A percentile compares a stretch with the other conserved stretches of the same genome.
These are phyloP conservation scores for Patella ulyssiponensis DNA, from an alignment of 2,888 invertebrate genomes.

Conservation along the genomic window DNA sequence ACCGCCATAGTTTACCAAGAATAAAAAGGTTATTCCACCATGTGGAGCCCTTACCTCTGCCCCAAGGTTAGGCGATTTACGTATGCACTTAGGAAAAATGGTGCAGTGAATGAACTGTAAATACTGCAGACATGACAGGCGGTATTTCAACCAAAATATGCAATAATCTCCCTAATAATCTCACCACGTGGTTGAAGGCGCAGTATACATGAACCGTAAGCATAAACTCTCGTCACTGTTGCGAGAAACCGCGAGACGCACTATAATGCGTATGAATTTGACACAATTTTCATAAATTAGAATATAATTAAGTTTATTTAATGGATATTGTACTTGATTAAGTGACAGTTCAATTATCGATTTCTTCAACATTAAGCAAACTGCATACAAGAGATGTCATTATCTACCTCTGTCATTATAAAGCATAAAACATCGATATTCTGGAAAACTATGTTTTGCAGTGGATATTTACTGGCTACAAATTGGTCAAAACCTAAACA, in stretches of 20 bases:
- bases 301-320: not conserved
- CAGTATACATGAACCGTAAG: conserved; percentile 21
- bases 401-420: no score
- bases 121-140: conserved; percentile 12
- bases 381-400: no score
- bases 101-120: not conserved
- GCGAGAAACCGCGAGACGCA: not conserved
- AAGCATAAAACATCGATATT: no score
- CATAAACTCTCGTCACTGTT: conserved; percentile 17
- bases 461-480: not conserved
- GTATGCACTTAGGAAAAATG: not conserved
- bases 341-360: no score
- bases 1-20: conserved; percentile 25
- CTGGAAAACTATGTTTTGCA: no score
- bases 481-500: conserved; percentile 59
- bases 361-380: no score
- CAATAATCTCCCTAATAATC: conserved; percentile 17
- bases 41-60: conserved; percentile 24
- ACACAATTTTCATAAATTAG: conserved; percentile 8
- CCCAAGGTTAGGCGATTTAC: not conserved
- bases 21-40: conserved; percentile 21
- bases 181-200: conserved; percentile 24
- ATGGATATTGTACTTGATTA: not conserved
- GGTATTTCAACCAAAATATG: conserved; percentile 11
- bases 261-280: conserved; percentile 3